phyloP scores from a whole-genome alignment of 2,888 invertebrate genomes.

The Agrotis ipsilon region DNA sequence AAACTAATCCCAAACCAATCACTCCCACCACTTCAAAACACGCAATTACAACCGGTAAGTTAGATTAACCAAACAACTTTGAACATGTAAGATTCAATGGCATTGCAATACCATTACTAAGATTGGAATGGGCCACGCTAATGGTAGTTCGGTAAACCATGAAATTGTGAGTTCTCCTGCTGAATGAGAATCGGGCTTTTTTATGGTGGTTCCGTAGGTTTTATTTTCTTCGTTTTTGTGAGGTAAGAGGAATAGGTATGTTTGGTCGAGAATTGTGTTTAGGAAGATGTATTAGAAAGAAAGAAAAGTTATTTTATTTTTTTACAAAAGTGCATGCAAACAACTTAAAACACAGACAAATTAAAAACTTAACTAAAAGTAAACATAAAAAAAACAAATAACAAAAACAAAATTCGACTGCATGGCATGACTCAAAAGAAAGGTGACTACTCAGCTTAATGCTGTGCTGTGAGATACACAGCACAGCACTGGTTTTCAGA shows the following conservation, averaged over 20 bases:
- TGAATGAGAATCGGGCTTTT: constrained; percentile 52
- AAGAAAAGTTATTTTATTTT: too few species aligned
- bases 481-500: too few species aligned
- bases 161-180: constrained; percentile 55
- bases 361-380: too few species aligned
- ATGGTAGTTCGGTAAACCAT: constrained; percentile 59
- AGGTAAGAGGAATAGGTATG: neutral
- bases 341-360: too few species aligned
- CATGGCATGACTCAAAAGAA: too few species aligned
- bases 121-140: constrained; percentile 60
- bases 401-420: too few species aligned
- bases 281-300: neutral
- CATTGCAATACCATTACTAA: constrained; percentile 63
- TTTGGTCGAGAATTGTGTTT: neutral
- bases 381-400: too few species aligned
- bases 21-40: neutral
- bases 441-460: too few species aligned
- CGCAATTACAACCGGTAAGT: constrained; percentile 26
- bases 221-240: constrained; percentile 29
- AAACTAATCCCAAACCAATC: neutral
- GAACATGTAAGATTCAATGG: constrained; percentile 60
- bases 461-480: too few species aligned
- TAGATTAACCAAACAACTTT: constrained; percentile 58
- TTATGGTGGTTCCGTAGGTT: constrained; percentile 30
- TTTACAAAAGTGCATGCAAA: too few species aligned